phyloP scores from a whole-genome alignment of 2,113 vertebrate genomes.

The Phylloscopus trochilus region DNA sequence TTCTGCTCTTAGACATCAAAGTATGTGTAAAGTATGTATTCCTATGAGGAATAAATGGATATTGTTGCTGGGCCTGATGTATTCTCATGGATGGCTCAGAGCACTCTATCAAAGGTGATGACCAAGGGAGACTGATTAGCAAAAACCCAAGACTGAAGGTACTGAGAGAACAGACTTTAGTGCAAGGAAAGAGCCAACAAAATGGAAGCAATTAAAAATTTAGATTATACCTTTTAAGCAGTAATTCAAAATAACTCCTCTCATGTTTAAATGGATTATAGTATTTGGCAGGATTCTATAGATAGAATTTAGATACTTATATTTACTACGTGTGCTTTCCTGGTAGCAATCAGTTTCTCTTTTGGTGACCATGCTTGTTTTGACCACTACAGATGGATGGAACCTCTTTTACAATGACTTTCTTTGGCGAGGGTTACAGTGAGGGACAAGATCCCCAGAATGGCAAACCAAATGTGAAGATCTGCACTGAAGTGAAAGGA shows the following conservation, averaged over 20 bases:
- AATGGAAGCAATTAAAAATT: neutral
- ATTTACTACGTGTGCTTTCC: neutral
- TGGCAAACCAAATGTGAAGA: constrained; percentile 85
- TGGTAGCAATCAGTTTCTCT: neutral
- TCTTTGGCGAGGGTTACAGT: constrained; percentile 90
- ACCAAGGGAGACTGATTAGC: neutral
- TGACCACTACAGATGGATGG: constrained; percentile 81
- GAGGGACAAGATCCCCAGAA: constrained; percentile 75
- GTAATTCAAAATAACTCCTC: neutral
- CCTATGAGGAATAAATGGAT: neutral
- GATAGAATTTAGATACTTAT: neutral
- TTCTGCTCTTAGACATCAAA: neutral
- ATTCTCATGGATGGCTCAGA: neutral
- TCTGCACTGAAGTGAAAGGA: constrained; percentile 90
- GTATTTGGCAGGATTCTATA: neutral
- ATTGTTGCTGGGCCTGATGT: neutral
- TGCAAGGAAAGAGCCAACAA: neutral
- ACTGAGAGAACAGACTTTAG: neutral
- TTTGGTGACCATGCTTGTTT: neutral
- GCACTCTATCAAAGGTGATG: neutral
- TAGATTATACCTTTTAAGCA: neutral
- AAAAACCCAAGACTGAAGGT: neutral
- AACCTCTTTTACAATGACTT: constrained; percentile 87
- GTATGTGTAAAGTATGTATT: neutral
- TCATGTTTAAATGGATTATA: neutral